A percentile compares a stretch with the other conserved stretches of the same genome.
These are phyloP conservation scores for Syrphus vitripennis DNA, from an alignment of 2,888 invertebrate genomes.

Conservation along the genomic window DNA sequence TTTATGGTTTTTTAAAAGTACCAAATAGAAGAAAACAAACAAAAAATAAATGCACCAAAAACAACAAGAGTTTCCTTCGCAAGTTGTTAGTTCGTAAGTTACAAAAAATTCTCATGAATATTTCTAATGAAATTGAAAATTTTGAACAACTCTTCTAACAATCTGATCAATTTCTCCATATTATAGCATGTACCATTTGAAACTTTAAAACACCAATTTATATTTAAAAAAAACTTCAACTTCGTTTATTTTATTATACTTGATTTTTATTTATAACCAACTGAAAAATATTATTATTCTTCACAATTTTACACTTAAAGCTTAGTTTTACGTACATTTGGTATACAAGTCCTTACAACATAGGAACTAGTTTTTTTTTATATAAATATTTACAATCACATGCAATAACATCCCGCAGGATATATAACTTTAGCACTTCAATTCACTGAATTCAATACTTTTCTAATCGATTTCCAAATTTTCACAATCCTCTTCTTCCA, in stretches of 20 bases:
- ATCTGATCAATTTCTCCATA: too few relatives aligned
- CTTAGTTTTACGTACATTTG: constrained; percentile 57
- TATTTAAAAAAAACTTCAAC: neutral
- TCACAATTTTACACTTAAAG: constrained; percentile 51
- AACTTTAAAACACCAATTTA: too few relatives aligned
- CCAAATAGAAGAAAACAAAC: too few relatives aligned
- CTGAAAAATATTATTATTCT: constrained; percentile 3
- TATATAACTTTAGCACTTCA: neutral
- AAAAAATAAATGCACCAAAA: too few relatives aligned
- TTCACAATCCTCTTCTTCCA: constrained; percentile 79
- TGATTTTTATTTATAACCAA: constrained; percentile 22
- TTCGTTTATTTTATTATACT: neutral
- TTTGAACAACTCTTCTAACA: too few relatives aligned
- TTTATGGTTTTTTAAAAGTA: too few relatives aligned
- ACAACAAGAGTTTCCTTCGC: too few relatives aligned
- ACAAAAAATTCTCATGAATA: too few relatives aligned
- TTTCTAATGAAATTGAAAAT: too few relatives aligned
- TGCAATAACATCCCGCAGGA: neutral
- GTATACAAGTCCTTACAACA: constrained; percentile 45
- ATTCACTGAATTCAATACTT: neutral
- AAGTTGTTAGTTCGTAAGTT: too few relatives aligned
- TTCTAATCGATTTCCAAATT: constrained; percentile 81
- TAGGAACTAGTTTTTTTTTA: neutral
- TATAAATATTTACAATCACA: constrained; percentile 60
- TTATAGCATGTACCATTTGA: too few relatives aligned